phyloP scores from a whole-genome alignment of 2,888 invertebrate genomes.

The Yponomeuta cagnagella region DNA sequence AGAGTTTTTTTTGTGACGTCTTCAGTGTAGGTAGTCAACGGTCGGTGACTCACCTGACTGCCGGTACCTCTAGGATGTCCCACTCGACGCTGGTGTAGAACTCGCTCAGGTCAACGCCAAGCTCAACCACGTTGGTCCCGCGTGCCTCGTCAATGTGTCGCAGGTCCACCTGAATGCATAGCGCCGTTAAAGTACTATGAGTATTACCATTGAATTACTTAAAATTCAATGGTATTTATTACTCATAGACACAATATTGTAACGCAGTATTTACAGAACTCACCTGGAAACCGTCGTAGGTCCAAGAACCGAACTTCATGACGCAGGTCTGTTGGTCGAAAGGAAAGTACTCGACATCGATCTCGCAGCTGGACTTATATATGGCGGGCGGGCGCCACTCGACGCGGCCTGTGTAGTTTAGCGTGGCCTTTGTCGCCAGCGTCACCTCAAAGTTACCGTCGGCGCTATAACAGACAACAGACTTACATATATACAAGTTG shows the following conservation, averaged over 20 bases:
- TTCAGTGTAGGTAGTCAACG: too few relatives aligned
- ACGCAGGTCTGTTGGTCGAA: conserved; percentile 96
- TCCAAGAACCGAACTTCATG: conserved; percentile 96
- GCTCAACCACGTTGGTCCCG: conserved; percentile 91
- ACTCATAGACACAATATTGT: neutral
- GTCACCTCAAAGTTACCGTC: conserved; percentile 95
- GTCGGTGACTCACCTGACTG: conserved; percentile 79
- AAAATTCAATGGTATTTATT: neutral
- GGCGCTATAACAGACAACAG: conserved; percentile 76
- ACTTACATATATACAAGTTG: too few relatives aligned
- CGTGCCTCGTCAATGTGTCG: conserved; percentile 93
- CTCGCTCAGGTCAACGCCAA: conserved; percentile 97
- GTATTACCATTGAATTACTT: too few relatives aligned
- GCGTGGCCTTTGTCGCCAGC: conserved; percentile 91
- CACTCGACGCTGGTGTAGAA: conserved; percentile 99
- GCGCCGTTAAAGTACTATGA: neutral
- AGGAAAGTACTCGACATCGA: conserved; percentile 94
- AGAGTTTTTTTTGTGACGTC: too few relatives aligned
- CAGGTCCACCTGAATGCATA: conserved; percentile 83
- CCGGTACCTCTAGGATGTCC: conserved; percentile 98
- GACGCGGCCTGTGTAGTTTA: conserved; percentile 91
- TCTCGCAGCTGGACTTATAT: conserved; percentile 95
- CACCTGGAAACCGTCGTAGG: conserved; percentile 96
- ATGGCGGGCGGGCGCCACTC: conserved; percentile 97
- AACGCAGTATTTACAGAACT: neutral